Base-by-base conservation (phyloP, 2,888 invertebrate genomes). In the Sphecodes monilicornis region DNA sequence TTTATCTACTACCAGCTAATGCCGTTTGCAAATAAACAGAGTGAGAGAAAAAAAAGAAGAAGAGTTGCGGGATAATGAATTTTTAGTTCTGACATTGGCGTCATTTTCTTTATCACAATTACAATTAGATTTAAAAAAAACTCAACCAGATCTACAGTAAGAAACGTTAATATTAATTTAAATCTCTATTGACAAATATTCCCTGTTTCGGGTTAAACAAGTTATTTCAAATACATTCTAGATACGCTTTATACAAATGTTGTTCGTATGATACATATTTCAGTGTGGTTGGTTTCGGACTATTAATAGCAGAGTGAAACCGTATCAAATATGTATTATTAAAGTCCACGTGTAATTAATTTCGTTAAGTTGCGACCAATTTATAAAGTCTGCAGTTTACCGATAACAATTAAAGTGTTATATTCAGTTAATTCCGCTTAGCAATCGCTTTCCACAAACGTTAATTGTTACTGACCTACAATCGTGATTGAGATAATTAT, bases 401-500 rank as follows among this genome's bases (percentile, higher is more conserved):
- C 16, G 60, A 60, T 60, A 60, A 60, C 60, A 16, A 60, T 60
- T 60, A 60, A 60, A 60, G 16, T 60, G 29, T 60, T 60, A 16
- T 16, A 29, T 60, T 29, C 29, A 60, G 29, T 60, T 60, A 16
- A 60, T 60, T 29, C 60, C 60, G 16, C 5, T 29, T 29, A 26
- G 29, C 60, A 60, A 60, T 60, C 60, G 3, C 8, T 60, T 60
- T 60, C 60, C 60, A 6, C 60, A 29, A 29, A 16, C 29, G 60
- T 29, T 60, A 29, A 60, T 60, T 29, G 29, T 60, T 29, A 8
- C 60, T 18, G 60, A 60, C 16, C 60, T 18, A 60, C 6, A 29
- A 60, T 29, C 29, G 16, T 29, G 29, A 60, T 60, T 29, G 60
- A 6, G 16, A 60, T 60, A 60, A 60, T 60, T 60, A 60, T 29